Evolutionary conservation across 2,113 vertebrate species (phyloP).

Genomic region (Sclerurus mexicanus): DNA sequence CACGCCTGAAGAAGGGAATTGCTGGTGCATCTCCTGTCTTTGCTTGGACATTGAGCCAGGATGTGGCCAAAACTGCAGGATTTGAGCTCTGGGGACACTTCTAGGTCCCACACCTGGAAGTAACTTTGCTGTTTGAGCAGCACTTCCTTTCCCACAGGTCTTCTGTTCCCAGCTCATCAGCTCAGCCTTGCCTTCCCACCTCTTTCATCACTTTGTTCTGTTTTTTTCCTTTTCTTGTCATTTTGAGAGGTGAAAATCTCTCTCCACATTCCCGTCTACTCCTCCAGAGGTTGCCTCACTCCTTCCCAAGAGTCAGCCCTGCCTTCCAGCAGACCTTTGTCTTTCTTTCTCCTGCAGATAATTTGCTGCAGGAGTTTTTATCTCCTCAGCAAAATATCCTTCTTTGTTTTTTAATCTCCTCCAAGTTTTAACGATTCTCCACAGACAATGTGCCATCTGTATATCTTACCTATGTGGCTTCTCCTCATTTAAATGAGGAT

Average conservation of each 20-base stretch:
- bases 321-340: background rate
- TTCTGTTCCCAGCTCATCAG: background rate
- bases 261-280: background rate
- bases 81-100: background rate
- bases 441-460: conserved; percentile 50
- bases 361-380: background rate
- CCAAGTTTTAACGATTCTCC: conserved; percentile 6
- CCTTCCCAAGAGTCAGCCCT: background rate
- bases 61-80: background rate
- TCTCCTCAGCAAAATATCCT: background rate
- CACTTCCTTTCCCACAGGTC: fast-evolving
- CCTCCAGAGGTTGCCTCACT: background rate
- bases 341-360: background rate
- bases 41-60: background rate
- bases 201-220: background rate
- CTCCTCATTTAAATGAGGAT: conserved; percentile 55
- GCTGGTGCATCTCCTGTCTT: background rate
- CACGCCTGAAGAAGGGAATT: background rate
- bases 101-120: background rate
- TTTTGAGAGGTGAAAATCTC: background rate
- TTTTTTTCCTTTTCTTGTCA: background rate
- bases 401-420: background rate
- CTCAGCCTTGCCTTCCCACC: background rate
- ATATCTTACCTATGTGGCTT: conserved; percentile 31
- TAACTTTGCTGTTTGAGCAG: background rate